These are phyloP conservation scores for Mimumesa dahlbomi DNA, from an alignment of 2,888 invertebrate species.

Conservation along the genomic window DNA sequence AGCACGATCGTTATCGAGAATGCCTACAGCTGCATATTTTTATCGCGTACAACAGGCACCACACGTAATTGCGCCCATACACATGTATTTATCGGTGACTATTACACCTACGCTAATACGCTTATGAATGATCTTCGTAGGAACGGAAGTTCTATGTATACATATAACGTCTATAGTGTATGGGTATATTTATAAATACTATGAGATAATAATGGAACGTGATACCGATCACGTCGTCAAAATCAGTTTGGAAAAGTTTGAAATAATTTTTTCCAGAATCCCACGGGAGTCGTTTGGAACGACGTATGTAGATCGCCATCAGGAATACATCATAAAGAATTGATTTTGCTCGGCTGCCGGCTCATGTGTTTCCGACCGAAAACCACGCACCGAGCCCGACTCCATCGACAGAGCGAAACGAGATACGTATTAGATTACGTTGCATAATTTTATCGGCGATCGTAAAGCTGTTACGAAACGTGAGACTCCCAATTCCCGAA, in stretches of 20 bases:
- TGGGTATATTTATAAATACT: background rate
- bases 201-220: background rate
- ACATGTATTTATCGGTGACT: conserved; percentile 19
- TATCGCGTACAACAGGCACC: conserved; percentile 30
- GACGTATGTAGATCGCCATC: conserved; percentile 10
- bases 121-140: background rate
- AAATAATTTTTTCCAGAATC: conserved; percentile 37
- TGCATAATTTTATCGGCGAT: conserved; percentile 76
- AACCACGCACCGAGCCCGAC: conserved; percentile 48
- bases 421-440: conserved; percentile 75
- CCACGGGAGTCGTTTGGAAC: conserved; percentile 32
- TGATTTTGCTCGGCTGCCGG: conserved; percentile 48
- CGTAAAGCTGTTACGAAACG: conserved; percentile 68
- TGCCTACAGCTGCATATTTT: conserved; percentile 35
- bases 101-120: conserved; percentile 26
- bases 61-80: conserved; percentile 6
- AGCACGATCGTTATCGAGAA: conserved; percentile 33
- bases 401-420: conserved; percentile 66
- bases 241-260: background rate
- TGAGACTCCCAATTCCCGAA: conserved; percentile 61
- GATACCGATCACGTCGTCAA: background rate
- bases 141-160: background rate
- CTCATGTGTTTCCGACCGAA: conserved; percentile 46
- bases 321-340: conserved; percentile 44
- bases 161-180: no score